Evolutionary conservation across 2,797 vertebrate species (phyloP).

Genomic region (Siniperca obscura): DNA sequence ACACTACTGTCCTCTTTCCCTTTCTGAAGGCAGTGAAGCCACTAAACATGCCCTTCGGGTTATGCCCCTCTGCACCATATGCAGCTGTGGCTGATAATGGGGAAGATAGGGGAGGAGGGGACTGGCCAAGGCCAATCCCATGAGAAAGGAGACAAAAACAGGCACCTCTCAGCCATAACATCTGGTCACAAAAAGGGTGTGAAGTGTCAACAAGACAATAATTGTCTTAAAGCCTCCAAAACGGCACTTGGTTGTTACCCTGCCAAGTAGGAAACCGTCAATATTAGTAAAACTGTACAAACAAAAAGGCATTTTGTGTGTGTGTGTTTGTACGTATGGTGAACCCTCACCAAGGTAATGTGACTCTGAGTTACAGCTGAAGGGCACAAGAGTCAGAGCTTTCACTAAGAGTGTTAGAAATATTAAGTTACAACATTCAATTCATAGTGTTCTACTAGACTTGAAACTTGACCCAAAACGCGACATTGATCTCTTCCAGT

Average conservation of each 20-base stretch:
- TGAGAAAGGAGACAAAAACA: conserved; percentile 58
- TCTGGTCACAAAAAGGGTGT: conserved; percentile 62
- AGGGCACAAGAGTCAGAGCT: conserved; percentile 65
- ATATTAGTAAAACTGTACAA: conserved; percentile 69
- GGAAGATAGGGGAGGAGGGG: conserved; percentile 25
- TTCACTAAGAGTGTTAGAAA: conserved; percentile 60
- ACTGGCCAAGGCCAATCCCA: conserved; percentile 68
- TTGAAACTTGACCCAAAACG: conserved; percentile 62
- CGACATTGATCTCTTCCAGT: conserved; percentile 27
- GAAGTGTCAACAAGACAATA: conserved; percentile 62
- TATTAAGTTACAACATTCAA: conserved; percentile 70
- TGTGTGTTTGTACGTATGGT: conserved; percentile 22
- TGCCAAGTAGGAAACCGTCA: conserved; percentile 51
- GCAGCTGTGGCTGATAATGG: conserved; percentile 70
- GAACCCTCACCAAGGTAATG: conserved; percentile 61
- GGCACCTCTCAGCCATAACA: conserved; percentile 65
- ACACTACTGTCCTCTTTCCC: background rate
- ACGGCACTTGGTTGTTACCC: conserved; percentile 54
- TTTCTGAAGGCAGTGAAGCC: conserved; percentile 23
- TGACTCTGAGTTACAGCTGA: conserved; percentile 67
- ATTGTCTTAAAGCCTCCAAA: conserved; percentile 36
- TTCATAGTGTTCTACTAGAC: conserved; percentile 33
- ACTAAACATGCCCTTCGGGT: conserved; percentile 29
- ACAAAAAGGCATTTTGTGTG: conserved; percentile 52
- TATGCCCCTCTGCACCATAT: conserved; percentile 51